Evolutionary conservation across 1,140 invertebrate species (phyloP).

Genomic region (Cydia fagiglandana): DNA sequence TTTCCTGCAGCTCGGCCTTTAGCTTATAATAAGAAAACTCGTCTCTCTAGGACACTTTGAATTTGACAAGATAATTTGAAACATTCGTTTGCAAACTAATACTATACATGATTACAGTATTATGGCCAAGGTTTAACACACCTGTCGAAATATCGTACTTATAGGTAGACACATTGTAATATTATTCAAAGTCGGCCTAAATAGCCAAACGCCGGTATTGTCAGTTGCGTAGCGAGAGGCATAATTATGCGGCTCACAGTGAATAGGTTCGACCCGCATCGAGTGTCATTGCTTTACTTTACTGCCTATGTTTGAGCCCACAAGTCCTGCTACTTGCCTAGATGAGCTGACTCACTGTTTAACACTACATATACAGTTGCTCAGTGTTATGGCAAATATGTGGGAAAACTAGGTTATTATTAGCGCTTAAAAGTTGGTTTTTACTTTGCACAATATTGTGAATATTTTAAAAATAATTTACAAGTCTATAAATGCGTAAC

Average conservation of each 20-base stretch:
- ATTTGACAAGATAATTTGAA: too few relatives aligned
- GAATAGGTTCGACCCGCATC: constrained; percentile 18
- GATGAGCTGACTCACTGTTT: neutral
- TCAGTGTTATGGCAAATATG: neutral
- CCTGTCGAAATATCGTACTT: too few relatives aligned
- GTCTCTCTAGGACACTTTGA: too few relatives aligned
- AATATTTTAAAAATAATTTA: too few relatives aligned
- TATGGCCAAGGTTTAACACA: too few relatives aligned
- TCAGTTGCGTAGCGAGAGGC: neutral
- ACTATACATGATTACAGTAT: too few relatives aligned
- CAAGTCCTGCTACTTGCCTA: neutral
- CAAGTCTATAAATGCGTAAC: too few relatives aligned
- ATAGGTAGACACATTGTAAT: too few relatives aligned
- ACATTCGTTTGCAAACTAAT: too few relatives aligned
- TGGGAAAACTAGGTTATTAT: neutral
- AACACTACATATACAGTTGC: neutral
- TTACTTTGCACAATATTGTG: neutral
- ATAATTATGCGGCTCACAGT: neutral
- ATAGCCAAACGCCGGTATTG: neutral
- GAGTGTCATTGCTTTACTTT: neutral
- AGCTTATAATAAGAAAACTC: too few relatives aligned
- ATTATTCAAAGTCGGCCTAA: too few relatives aligned
- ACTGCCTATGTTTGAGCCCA: neutral
- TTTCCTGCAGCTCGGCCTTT: too few relatives aligned
- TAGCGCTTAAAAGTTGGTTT: neutral